Conservation (phyloP, 2,888 invertebrate genomes). For the Zaprionus bogoriensis region DNA sequence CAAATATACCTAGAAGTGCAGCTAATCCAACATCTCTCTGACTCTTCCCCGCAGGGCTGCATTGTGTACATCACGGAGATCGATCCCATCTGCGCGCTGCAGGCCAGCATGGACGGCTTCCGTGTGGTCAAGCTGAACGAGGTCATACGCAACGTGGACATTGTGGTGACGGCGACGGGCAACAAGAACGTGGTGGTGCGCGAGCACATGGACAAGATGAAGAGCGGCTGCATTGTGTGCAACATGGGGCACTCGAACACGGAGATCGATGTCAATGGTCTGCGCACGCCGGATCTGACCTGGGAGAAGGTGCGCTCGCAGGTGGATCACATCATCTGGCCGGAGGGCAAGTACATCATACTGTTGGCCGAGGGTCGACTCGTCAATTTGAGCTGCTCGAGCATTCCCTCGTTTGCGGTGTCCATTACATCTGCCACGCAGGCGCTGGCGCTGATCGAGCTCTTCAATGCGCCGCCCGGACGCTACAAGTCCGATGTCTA, state of each 20-base stretch:
- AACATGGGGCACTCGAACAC: constrained; percentile 99
- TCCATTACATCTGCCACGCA: constrained; percentile 99
- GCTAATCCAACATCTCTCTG: neutral
- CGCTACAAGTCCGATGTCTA: constrained; percentile 99
- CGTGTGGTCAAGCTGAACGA: constrained; percentile 97
- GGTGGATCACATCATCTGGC: constrained; percentile 99
- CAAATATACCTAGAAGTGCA: neutral
- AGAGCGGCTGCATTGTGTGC: constrained; percentile 96
- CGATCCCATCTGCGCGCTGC: constrained; percentile 98
- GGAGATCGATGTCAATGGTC: constrained; percentile 95
- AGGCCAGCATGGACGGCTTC: constrained; percentile 98
- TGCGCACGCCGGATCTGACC: constrained; percentile 95
- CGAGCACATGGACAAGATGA: constrained; percentile 98
- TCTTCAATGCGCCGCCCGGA: constrained; percentile 97
- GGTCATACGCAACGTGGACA: constrained; percentile 95
- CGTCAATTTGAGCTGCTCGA: constrained; percentile 98
- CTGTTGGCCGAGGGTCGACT: constrained; percentile 96
- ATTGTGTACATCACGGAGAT: constrained; percentile 95
- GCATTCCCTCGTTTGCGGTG: constrained; percentile 98
- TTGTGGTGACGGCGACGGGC: constrained; percentile 98
- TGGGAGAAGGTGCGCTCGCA: constrained; percentile 99
- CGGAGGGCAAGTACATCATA: constrained; percentile 97
- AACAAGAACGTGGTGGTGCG: constrained; percentile 98
- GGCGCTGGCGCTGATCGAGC: constrained; percentile 97
- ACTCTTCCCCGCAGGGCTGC: constrained; percentile 87